These are phyloP conservation scores for Chymomyza fuscimana DNA, from an alignment of 2,888 invertebrate species.

Conservation along the genomic window DNA sequence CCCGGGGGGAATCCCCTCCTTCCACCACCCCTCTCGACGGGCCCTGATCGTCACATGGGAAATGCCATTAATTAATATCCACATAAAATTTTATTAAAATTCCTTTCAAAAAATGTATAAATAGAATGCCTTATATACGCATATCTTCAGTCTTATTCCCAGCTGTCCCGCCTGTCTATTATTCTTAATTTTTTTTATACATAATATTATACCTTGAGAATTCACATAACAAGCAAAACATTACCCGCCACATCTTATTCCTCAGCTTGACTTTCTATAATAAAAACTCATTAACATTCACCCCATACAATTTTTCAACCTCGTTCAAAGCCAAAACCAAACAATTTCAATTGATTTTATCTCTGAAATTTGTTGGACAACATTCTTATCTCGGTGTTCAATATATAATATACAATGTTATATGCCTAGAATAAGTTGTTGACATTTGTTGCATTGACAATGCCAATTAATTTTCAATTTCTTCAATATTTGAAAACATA, in stretches of 20 bases:
- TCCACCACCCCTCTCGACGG: too few species aligned
- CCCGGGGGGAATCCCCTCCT: too few species aligned
- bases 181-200: too few species aligned
- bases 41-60: too few species aligned
- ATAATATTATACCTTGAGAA: neutral
- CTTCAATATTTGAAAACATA: constrained; percentile 29
- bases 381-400: constrained; percentile 1
- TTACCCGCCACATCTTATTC: constrained; percentile 29
- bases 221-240: neutral
- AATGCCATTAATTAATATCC: too few species aligned
- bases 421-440: constrained; percentile 23
- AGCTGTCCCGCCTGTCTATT: too few species aligned
- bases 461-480: constrained; percentile 24
- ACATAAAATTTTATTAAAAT: too few species aligned
- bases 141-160: too few species aligned
- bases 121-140: too few species aligned
- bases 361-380: constrained; percentile 41
- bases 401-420: constrained; percentile 21
- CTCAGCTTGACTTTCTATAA: constrained; percentile 31
- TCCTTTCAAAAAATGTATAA: too few species aligned
- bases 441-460: constrained; percentile 46
- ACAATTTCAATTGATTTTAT: constrained; percentile 56
- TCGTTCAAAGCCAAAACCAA: constrained; percentile 30
- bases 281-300: constrained; percentile 58
- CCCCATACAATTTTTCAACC: constrained; percentile 56